These are phyloP conservation scores for Macropis europaea DNA, from an alignment of 2,888 invertebrate genomes.

Conservation along the genomic window DNA sequence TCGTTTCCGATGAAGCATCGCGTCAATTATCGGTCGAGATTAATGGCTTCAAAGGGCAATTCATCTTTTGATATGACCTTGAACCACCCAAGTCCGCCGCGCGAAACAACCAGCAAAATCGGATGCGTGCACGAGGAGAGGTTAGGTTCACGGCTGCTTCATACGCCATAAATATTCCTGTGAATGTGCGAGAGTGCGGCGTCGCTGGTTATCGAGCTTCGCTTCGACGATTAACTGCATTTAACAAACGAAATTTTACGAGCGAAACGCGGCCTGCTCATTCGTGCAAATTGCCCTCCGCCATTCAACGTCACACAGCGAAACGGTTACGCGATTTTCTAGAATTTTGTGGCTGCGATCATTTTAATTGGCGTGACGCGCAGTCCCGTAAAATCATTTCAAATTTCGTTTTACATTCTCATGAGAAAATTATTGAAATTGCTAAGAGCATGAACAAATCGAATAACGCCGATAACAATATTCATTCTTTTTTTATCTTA, in stretches of 20 bases:
- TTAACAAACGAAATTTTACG: slow-evolving; percentile 37
- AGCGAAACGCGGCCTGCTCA: slow-evolving; percentile 1
- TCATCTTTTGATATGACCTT: slow-evolving; percentile 40
- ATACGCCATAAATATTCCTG: slow-evolving; percentile 58
- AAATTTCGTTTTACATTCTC: no score
- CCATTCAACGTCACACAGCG: neutral
- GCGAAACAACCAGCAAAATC: slow-evolving; percentile 21
- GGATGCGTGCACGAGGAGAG: neutral
- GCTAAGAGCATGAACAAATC: no score
- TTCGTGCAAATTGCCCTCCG: slow-evolving; percentile 2
- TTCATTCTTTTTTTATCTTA: no score
- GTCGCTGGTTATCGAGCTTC: slow-evolving; percentile 27
- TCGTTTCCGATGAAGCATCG: neutral
- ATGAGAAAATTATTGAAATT: no score
- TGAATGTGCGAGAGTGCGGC: slow-evolving; percentile 14
- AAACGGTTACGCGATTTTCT: slow-evolving; percentile 3
- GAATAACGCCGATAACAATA: no score
- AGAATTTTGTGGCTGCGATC: slow-evolving; percentile 2
- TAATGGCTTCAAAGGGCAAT: slow-evolving; percentile 29
- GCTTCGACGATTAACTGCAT: slow-evolving; percentile 30
- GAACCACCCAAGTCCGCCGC: slow-evolving; percentile 17
- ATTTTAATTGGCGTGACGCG: neutral
- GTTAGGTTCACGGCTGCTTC: slow-evolving; percentile 43
- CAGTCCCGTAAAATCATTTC: neutral
- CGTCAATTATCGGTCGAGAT: slow-evolving; percentile 19